Evolutionary conservation across 2,797 vertebrate species (phyloP), one percentile per base, ranked within the genome.

Genomic region (Premnoplex brunnescens): DNA sequence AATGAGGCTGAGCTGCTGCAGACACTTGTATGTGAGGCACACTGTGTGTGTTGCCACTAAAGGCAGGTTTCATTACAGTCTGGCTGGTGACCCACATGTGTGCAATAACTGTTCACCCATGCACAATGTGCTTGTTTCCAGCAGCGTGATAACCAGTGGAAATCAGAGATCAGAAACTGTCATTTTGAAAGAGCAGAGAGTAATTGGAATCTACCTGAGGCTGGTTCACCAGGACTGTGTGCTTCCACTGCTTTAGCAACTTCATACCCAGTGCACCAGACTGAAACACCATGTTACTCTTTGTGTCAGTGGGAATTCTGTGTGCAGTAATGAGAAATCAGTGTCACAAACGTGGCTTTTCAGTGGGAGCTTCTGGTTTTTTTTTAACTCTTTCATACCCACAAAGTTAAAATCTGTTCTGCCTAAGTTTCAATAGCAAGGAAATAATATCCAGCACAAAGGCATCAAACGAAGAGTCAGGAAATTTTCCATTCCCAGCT

Each of bases 151-250:
- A 91, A 89, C 73, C 82, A 59, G 6, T 46, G 82, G 87, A 90
- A 91, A 91, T 55, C 32, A 14, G 79, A 92, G 82, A 81, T 82
- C 73, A 59, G 63, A 75, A 94, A 28, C 91, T 92, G 92, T 93
- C 85, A 48, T 79, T 89, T 76, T 68, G 87, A 86, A 94, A 84
- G 62, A 93, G 66, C 89, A 91, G 85, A 34, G 87, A 54, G 85
- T 54, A 86, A 86, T 63, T 81, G 84, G 92, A 94, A 81, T 79
- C 82, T 43, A 69, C 91, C 89, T n/a, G 73, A 37, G 92, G 87
- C 79, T 75, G 79, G 36, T 84, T 92, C 44, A 41, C 30, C 30
- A 82, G 51, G 71, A n/a, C 62, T 88, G 0, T 78, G 85, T 78
- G 55, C 68, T 76, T 85, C 62, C 41, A 8, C 16, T 79, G 75